phyloP scores from a whole-genome alignment of 92 coral and sea anemone species.

The Siderastrea radians region DNA sequence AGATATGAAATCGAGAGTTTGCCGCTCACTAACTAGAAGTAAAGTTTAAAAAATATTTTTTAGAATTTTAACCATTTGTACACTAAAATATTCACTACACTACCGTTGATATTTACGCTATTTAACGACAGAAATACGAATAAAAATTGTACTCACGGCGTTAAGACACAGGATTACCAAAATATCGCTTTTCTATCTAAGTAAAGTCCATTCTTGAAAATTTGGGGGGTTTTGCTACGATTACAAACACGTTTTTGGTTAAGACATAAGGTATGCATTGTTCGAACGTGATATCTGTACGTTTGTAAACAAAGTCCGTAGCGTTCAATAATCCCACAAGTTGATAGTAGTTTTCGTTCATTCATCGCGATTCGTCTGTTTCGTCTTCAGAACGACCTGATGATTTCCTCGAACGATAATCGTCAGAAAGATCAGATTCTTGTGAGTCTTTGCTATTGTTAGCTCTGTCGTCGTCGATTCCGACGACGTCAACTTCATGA shows the following conservation, averaged over 20 bases:
- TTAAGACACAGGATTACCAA: conserved; percentile 36
- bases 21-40: background rate
- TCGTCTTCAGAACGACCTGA: conserved; percentile 63
- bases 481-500: conserved; percentile 86
- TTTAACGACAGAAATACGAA: conserved; percentile 24
- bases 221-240: conserved; percentile 7
- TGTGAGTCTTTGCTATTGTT: conserved; percentile 32
- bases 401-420: conserved; percentile 54
- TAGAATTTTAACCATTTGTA: conserved; percentile 32
- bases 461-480: conserved; percentile 73
- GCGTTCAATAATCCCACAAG: background rate
- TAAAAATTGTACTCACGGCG: conserved; percentile 6
- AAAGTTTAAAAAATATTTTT: conserved; percentile 35
- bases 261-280: conserved; percentile 12
- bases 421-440: conserved; percentile 54
- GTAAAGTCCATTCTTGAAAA: conserved; percentile 25
- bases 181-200: conserved; percentile 47
- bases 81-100: conserved; percentile 32
- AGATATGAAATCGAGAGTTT: conserved; percentile 53
- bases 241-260: background rate
- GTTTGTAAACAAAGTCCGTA: conserved; percentile 88
- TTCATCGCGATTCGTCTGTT: conserved; percentile 76
- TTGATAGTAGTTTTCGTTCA: conserved; percentile 23
- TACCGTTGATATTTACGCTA: conserved; percentile 29
- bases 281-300: conserved; percentile 12